Base-by-base conservation (phyloP, 2,888 invertebrate species). In the Branchellion lobata region DNA sequence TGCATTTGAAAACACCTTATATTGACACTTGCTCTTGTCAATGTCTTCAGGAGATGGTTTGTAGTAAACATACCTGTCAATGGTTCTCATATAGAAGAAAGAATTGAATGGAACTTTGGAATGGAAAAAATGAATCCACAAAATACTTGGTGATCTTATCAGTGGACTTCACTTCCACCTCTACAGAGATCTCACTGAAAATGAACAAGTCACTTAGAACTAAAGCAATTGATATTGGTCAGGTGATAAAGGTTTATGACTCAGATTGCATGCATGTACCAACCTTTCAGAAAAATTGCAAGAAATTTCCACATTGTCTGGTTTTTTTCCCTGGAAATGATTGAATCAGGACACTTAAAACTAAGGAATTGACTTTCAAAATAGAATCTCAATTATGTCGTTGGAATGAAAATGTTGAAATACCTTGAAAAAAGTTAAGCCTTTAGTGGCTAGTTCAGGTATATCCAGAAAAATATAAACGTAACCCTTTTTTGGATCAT, bases 401-500 rank as follows among this genome's bases (percentile, higher is more conserved):
- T n/a, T n/a, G n/a, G n/a, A n/a, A n/a, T n/a, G n/a, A n/a, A n/a
- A n/a, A n/a, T n/a, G n/a, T n/a, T n/a, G n/a, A n/a, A n/a, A 40
- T 5, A 40, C 40, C 40, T 40, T 40, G 40, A 40, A 40, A 5
- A 24, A 57, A n/a, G 24, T 14, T 14, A 57, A 5, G 3, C 61
- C 24, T 57, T 57, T 57, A n/a, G 61, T 14, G 21, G 61, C 3
- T 14, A 57, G 61, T 57, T 57, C 61, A 57, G 61, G 61, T 14
- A 57, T 57, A 24, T 18, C 24, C 5, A 57, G 61, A 57, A 57
- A 57, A 14, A 57, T 57, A n/a, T 57, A 57, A 3, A 57, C 61
- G 21, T 57, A 57, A 14, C 61, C 61, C n/a, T 57, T 57, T n/a
- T 57, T 57, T 57, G 61, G 61, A n/a, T 57, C 61, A 57, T 57